phyloP scores from a whole-genome alignment of 2,113 vertebrate genomes.

The Naja naja region DNA sequence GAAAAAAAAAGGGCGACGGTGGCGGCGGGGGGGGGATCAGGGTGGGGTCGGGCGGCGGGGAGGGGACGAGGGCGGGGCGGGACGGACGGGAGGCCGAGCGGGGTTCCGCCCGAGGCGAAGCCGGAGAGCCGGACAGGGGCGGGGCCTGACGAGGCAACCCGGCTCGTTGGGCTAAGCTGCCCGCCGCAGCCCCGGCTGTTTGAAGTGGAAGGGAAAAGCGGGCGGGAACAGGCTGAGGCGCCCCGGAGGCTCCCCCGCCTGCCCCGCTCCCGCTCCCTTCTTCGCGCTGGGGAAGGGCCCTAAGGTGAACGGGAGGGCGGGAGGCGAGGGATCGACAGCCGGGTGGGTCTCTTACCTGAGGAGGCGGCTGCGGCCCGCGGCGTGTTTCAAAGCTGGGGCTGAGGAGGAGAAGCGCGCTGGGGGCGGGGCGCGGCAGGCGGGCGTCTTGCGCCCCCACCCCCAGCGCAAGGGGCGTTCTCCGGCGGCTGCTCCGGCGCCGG shows the following conservation, averaged over 20 bases:
- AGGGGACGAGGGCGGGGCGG: background rate
- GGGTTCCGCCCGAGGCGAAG: constrained; percentile 26
- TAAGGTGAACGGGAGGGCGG: background rate
- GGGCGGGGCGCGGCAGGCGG: constrained; percentile 30
- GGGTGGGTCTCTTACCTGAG: constrained; percentile 20
- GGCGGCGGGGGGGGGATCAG: background rate
- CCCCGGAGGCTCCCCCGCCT: background rate
- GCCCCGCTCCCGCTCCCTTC: background rate
- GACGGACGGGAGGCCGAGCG: background rate
- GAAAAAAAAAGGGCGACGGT: background rate
- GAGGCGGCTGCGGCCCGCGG: constrained; percentile 1
- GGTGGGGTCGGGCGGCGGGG: background rate
- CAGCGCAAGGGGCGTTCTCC: constrained; percentile 26
- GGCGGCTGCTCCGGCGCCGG: constrained; percentile 38
- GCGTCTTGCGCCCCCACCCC: constrained; percentile 21
- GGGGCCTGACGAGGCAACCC: constrained; percentile 14
- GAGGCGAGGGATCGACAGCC: background rate
- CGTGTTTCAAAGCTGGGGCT: constrained; percentile 4
- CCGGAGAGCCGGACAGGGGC: constrained; percentile 23
- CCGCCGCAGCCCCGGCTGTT: background rate
- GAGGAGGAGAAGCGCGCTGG: constrained; percentile 22
- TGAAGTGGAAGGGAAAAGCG: background rate
- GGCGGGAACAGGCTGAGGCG: background rate
- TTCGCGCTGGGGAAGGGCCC: background rate
- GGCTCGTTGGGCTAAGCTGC: background rate